These are phyloP conservation scores for Pycnomerus fuliginosus DNA, from an alignment of 2,888 invertebrate species.

Conservation along the genomic window DNA sequence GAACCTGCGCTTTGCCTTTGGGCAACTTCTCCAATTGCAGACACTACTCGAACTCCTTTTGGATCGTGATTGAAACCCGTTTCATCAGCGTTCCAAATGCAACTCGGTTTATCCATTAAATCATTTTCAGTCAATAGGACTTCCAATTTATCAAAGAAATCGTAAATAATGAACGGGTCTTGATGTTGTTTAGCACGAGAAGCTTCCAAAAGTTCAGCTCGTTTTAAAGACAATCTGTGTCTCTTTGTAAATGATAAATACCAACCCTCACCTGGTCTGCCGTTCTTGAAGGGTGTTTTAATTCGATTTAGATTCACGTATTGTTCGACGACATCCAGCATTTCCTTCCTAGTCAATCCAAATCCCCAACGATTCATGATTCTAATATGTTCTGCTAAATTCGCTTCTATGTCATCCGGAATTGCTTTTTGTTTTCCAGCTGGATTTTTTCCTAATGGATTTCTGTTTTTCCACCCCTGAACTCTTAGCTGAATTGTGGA, in stretches of 20 bases:
- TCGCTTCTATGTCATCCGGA: neutral
- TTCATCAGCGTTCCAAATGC: slow-evolving; percentile 33
- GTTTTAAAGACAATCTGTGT: slow-evolving; percentile 32
- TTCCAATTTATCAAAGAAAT: slow-evolving; percentile 24
- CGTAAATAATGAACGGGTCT: slow-evolving; percentile 31
- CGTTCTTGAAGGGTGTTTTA: slow-evolving; percentile 32
- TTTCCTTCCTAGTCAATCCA: slow-evolving; percentile 40
- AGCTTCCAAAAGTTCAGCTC: too few relatives aligned
- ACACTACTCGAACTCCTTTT: slow-evolving; percentile 2
- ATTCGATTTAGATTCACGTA: slow-evolving; percentile 32
- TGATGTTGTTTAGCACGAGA: slow-evolving; percentile 29
- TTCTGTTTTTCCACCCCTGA: neutral
- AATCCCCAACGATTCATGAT: slow-evolving; percentile 31
- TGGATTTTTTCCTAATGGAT: neutral
- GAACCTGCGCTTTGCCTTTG: slow-evolving; percentile 1
- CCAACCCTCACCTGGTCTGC: slow-evolving; percentile 34
- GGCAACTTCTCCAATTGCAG: neutral
- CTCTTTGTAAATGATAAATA: slow-evolving; percentile 28
- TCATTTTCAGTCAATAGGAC: slow-evolving; percentile 25
- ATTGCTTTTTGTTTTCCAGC: slow-evolving; percentile 2
- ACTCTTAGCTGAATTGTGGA: neutral
- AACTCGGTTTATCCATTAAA: slow-evolving; percentile 31
- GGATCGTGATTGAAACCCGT: slow-evolving; percentile 8
- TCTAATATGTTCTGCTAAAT: neutral
- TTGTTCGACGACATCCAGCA: slow-evolving; percentile 35